Base-by-base conservation (phyloP, 1,140 invertebrate species). In the Ganaspis sp. region DNA sequence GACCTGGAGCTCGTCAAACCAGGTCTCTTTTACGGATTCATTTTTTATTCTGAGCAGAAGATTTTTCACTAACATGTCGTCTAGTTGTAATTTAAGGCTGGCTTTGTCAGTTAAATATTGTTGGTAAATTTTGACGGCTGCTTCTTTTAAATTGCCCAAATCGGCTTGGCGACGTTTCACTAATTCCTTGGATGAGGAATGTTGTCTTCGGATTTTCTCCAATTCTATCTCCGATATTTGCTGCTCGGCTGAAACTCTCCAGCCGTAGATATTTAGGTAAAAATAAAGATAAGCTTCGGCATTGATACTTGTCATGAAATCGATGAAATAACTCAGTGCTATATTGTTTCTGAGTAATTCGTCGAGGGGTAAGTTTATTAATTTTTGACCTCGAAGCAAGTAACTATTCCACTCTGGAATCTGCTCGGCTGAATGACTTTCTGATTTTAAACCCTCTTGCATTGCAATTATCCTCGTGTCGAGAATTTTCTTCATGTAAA, bases 1-100 rank as follows among this genome's bases (percentile, higher is more conserved):
- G 72, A 92, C 89, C 89, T 97, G 95, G 11, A 97, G 93, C 74
- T 97, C 95, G 89, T 98, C 97, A 91, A 99, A 98, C 93, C 96
- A 97, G 4, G 90, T 91, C 80, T 96, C 95, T 58, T 93, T 92
- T 11, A 94, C 92, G 2, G 87, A 81, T 78, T 95, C 93, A 76
- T 92, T 94, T 82, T 93, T 93, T 74, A 96, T 94, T 82, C 94
- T 93, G 72, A 92, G 91, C 21, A 95, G 83, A 40, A 97, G 91
- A 83, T 91, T 92, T 74, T 94, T 94, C 1, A 95, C 91, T 9
- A 96, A 85, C 53, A 86, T 85, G 77, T 95, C 94, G 75, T 95
- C 95, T 9, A 97, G 83, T 77, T 93, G 92, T 4, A 97, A 88
- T 85, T 93, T 93, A 4, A 93, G 93, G 17, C 93, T 92, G 19